These are phyloP conservation scores for Nomada goodeniana DNA, from an alignment of 2,888 invertebrate species.

Conservation along the genomic window DNA sequence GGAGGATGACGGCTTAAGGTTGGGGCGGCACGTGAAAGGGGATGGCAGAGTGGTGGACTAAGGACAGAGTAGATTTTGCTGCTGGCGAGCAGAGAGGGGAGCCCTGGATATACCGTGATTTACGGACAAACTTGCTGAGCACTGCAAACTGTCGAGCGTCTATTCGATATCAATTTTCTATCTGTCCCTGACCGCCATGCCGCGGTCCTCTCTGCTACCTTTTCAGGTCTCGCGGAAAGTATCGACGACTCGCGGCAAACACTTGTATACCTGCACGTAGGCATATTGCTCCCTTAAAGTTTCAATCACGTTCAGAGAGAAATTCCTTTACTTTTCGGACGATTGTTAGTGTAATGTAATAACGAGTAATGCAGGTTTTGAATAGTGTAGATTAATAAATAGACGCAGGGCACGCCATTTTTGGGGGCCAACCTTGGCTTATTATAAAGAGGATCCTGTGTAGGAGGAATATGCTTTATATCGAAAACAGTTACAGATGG, in stretches of 20 bases:
- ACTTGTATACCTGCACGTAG: not conserved
- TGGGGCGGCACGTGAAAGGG: slow-evolving; percentile 50
- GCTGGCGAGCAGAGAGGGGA: slow-evolving; percentile 42
- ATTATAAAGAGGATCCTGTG: no score
- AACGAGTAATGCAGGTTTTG: no score
- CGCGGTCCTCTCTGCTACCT: slow-evolving; percentile 8
- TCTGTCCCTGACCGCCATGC: slow-evolving; percentile 36
- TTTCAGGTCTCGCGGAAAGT: slow-evolving; percentile 25
- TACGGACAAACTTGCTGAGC: slow-evolving; percentile 76
- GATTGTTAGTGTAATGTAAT: no score
- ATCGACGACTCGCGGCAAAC: not conserved
- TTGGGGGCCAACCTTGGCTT: no score
- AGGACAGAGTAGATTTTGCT: slow-evolving; percentile 56
- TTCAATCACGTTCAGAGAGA: not conserved
- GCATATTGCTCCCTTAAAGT: not conserved
- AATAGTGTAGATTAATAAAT: no score
- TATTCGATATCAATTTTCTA: slow-evolving; percentile 73
- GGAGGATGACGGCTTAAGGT: slow-evolving; percentile 30
- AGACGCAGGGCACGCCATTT: no score
- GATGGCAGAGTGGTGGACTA: slow-evolving; percentile 28
- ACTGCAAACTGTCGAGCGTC: slow-evolving; percentile 58
- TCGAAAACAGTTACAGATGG: no score
- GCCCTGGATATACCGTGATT: slow-evolving; percentile 73
- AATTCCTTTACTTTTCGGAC: not conserved
- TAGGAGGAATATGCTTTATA: no score